Base-by-base conservation (phyloP, 92 coral and sea anemone species). In the Nematostella vectensis region DNA sequence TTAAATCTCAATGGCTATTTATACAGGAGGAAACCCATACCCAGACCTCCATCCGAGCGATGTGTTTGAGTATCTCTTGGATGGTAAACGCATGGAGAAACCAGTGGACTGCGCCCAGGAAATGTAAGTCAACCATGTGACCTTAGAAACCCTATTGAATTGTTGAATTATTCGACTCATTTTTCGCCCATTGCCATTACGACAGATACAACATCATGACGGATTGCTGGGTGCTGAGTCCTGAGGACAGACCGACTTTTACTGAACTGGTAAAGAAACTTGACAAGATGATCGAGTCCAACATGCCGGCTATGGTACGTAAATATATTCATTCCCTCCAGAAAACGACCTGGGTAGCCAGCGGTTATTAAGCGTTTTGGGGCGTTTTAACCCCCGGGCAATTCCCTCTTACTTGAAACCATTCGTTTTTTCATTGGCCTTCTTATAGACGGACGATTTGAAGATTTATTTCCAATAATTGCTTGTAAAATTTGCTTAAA, bases 11-110 rank as follows among this genome's bases (percentile, higher is more conserved):
- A n/a, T n/a, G n/a, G n/a, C n/a, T n/a, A n/a, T n/a, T n/a, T n/a
- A n/a, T 30, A 1, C 58, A 84, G 94, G 96, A 27, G 94, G 89
- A n/a, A 89, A 66, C 37, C 96, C 94, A 4, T 84, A 89, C 55
- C 89, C 89, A 29, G 77, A 62, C 15, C 29, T 88, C 21, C 86
- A 74, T 25, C 86, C 94, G 9, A 65, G 57, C 48, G 94, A 87
- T 51, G 69, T 89, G 19, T 89, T 84, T 57, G 82, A 85, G 62
- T 72, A 62, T 29, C 62, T 89, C 28, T 51, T 68, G 65, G 85
- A 85, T 15, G 97, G 97, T 48, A 77, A 71, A 55, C 79, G 97
- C 4, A 89, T 89, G 97, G 81, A 67, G 15, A 55, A 28, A 17
- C 97, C 97, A 12, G 58, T 68, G 57, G 75, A 85, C 51, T 85